Evolutionary conservation across 2,113 vertebrate genomes (phyloP), one percentile per base, ranked within the genome.

Genomic region (Colistium nudipinnis): DNA sequence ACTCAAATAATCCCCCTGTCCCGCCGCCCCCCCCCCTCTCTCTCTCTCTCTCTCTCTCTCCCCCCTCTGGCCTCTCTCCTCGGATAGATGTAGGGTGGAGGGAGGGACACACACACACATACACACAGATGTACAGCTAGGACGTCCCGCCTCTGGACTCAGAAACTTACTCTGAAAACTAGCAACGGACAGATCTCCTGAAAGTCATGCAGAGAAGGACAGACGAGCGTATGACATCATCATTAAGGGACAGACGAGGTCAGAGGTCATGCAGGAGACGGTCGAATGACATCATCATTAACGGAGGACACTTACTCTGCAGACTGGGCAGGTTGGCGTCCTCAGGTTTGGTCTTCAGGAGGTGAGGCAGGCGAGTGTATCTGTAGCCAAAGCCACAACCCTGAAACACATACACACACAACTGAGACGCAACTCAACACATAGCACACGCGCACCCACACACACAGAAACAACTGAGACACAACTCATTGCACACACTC

Each of bases 371-470:
- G 12, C 97, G 94, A 6, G 97, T 99, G 81, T 99, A 99, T 68
- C 98, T 94, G 92, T 99, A 99, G 22, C 98, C 98, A 2, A 99
- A 99, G 11, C 97, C 97, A 92, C 96, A 99, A 39, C 97, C 97
- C 97, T 99, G 85, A 14, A 31, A 43, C 38, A 36, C 27, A 38
- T 43, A 27, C 16, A 57, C 17, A 65, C 19, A 54, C 9, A 49
- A 12, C 25, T 4, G 22, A 47, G 43, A n/a, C 43, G 2, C n/a
- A 6, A 6, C 6, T 31, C 4, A 7, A 11, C 8, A 22, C 43
- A 20, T 16, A 53, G 8, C n/a, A 47, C 14, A 24, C 16, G 19
- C 28, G 33, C 16, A 27, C 13, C 28, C 24, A 53, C 5, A 33
- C 17, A 45, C 2, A 22, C 44, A 22, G 14, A 4, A 43, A 43